Base-by-base conservation (phyloP, 2,797 vertebrate genomes). In the Syngnathus rostellatus region DNA sequence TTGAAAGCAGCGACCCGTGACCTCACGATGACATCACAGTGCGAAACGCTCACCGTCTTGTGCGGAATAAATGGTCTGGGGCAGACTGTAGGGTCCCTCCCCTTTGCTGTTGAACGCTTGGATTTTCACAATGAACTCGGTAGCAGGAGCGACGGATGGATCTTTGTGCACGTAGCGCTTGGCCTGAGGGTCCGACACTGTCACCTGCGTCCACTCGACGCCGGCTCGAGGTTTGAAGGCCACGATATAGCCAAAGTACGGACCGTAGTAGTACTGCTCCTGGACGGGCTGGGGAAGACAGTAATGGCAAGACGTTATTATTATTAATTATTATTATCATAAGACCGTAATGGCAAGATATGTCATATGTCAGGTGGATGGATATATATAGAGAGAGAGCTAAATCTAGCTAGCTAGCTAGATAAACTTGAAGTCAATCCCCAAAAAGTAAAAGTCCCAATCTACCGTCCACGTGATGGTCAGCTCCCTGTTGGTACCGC, bases 401-500 rank as follows among this genome's bases (percentile, higher is more conserved):
- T 31, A 31, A 31, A 31, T 31, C 31, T 31, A 31, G 31, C 31
- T 31, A 31, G 31, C 31, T 31, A 31, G 31, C 31, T 31, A 31
- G 31, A 19, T 21, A 51, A 51, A 51, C 50, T 51, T 51, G 53
- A 54, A 11, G 21, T 46, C 19, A 23, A 23, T 21, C 5, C 39
- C 2, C 37, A 40, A 40, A 40, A 40, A 25, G 67, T 72, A 67
- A 73, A 74, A 76, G 37, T 67, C 46, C 76, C 68, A 72, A 91
- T 92, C 51, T 88, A 98, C 97, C 88, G 92, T 94, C 97, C 97
- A 99, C 0, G 93, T 98, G 86, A 99, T 96, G 68, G 89, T 97
- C 86, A 99, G 88, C 71, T 99, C 97, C 77, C 93, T 88, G 83
- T 93, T 95, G 64, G 87, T 91, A 76, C 96, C 95, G 40, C 95